phyloP scores from a whole-genome alignment of 1,140 invertebrate species.

The Musca vetustissima region DNA sequence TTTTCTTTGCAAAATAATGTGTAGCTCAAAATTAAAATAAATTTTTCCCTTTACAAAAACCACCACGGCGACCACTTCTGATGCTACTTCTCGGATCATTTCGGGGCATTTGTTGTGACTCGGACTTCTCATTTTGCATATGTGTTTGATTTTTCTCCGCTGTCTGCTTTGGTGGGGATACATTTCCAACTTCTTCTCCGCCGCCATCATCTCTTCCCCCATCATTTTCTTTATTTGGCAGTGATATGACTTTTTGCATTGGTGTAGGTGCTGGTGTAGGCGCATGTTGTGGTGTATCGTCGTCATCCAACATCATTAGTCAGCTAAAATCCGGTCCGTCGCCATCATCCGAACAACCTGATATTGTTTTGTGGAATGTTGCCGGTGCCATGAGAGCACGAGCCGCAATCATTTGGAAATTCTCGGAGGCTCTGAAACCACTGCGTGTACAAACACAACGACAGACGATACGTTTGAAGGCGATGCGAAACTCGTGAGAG shows the following conservation, averaged over 20 bases:
- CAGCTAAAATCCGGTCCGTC: slow-evolving; percentile 50
- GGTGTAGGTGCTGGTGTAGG: slow-evolving; percentile 43
- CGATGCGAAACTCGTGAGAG: slow-evolving; percentile 79
- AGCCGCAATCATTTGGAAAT: slow-evolving; percentile 54
- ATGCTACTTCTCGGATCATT: not conserved
- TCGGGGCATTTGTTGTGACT: not conserved
- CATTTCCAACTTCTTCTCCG: not conserved
- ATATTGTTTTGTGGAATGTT: slow-evolving; percentile 54
- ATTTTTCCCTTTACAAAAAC: slow-evolving; percentile 45
- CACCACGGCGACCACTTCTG: slow-evolving; percentile 40
- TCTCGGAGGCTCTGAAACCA: slow-evolving; percentile 52
- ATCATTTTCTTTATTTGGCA: slow-evolving; percentile 6
- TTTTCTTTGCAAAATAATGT: not conserved
- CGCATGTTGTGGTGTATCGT: slow-evolving; percentile 40
- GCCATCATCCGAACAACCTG: slow-evolving; percentile 51
- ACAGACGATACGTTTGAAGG: slow-evolving; percentile 78
- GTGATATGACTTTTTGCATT: slow-evolving; percentile 32
- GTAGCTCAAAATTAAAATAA: not conserved
- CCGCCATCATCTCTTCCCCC: not conserved
- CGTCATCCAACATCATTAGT: slow-evolving; percentile 42
- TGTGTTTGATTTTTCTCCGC: no score
- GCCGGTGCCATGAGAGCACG: slow-evolving; percentile 50
- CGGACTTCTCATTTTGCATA: no score
- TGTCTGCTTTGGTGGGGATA: no score
- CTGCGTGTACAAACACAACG: slow-evolving; percentile 58